Conservation (phyloP, 2,113 vertebrate species). For the Hypanus sabinus region DNA sequence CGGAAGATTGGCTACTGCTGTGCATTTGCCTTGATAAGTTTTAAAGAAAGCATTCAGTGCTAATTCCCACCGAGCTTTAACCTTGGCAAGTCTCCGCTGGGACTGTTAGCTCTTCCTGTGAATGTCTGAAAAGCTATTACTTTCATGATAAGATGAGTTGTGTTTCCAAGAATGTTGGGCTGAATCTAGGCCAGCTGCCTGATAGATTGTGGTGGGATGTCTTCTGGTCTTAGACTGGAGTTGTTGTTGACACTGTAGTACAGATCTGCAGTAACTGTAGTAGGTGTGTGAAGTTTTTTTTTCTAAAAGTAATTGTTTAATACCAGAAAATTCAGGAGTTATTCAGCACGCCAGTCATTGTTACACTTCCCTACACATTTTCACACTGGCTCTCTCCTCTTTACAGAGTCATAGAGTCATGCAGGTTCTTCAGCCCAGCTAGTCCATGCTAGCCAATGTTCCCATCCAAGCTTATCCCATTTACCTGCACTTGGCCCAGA, state of each 20-base stretch:
- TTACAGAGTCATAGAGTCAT: too few relatives aligned
- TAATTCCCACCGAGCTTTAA: constrained; percentile 4
- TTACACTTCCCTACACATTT: too few relatives aligned
- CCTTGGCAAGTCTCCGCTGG: neutral
- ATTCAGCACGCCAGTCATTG: too few relatives aligned
- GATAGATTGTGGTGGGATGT: constrained; percentile 25
- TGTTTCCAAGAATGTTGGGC: constrained; percentile 8
- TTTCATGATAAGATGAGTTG: constrained; percentile 24
- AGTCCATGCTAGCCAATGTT: too few relatives aligned
- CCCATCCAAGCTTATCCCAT: too few relatives aligned
- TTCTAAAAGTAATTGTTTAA: too few relatives aligned
- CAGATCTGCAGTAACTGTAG: neutral
- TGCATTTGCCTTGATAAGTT: neutral
- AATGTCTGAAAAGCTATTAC: neutral
- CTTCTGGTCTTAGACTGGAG: neutral
- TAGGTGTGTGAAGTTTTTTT: neutral
- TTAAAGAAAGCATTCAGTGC: neutral
- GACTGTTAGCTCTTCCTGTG: neutral
- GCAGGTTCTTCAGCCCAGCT: too few relatives aligned
- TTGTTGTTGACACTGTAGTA: neutral
- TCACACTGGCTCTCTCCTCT: too few relatives aligned
- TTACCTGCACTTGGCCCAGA: too few relatives aligned
- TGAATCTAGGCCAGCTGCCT: neutral
- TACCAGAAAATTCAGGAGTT: too few relatives aligned
- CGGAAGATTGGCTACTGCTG: neutral